These are phyloP conservation scores for Reticulitermes speratus DNA, from an alignment of 1,140 invertebrate genomes.

Conservation along the genomic window DNA sequence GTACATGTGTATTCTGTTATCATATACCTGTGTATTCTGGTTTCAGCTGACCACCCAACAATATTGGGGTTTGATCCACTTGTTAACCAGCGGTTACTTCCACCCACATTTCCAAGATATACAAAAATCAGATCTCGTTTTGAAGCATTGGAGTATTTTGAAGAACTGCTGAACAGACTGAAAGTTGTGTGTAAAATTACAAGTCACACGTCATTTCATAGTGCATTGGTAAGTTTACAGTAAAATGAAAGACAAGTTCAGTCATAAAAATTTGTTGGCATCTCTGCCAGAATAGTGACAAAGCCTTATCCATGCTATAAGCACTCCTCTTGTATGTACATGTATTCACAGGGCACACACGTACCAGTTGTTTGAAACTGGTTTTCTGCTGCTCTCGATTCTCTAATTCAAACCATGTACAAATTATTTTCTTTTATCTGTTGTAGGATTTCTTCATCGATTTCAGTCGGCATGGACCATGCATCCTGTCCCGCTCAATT, in stretches of 20 bases:
- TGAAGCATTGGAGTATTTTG: conserved; percentile 83
- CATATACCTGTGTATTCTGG: conserved; percentile 40
- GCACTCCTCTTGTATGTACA: no score
- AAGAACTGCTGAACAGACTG: conserved; percentile 75
- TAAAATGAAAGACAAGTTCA: background rate
- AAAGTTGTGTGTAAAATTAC: conserved; percentile 82
- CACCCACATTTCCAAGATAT: conserved; percentile 97
- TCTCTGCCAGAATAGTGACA: no score
- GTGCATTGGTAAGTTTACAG: conserved; percentile 66
- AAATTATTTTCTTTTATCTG: conserved; percentile 24
- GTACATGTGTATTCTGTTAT: no score
- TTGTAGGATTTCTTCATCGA: conserved; percentile 91
- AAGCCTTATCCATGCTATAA: no score
- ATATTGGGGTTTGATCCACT: conserved; percentile 91
- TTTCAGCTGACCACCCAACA: conserved; percentile 50
- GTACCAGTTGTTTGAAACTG: no score
- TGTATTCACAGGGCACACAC: no score
- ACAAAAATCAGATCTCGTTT: conserved; percentile 84
- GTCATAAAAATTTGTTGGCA: no score
- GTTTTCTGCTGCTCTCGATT: no score
- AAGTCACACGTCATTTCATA: conserved; percentile 75
- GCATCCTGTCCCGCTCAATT: conserved; percentile 91
- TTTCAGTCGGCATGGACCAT: conserved; percentile 84
- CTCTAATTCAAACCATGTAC: background rate
- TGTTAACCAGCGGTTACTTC: conserved; percentile 90